These are phyloP conservation scores for Alviniconcha marisindica DNA, from an alignment of 1,140 invertebrate genomes.

Conservation along the genomic window DNA sequence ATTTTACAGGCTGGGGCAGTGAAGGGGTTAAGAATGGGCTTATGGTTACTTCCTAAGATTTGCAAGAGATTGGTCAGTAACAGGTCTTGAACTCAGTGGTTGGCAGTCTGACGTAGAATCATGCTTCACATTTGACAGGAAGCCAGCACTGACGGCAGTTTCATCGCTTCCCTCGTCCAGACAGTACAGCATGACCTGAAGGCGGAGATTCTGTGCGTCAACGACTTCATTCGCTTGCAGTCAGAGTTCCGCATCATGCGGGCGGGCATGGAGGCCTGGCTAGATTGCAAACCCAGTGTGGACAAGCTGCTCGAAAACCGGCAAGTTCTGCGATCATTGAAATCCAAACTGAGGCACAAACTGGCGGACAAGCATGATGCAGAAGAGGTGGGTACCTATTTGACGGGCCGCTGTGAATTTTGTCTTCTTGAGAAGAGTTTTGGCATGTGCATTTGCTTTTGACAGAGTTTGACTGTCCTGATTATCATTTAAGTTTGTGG, in stretches of 20 bases:
- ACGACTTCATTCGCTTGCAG: slow-evolving; percentile 47
- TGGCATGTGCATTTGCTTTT: no score
- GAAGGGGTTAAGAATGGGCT: no score
- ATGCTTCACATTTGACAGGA: slow-evolving; percentile 54
- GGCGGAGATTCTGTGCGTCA: slow-evolving; percentile 49
- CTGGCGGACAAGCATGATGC: slow-evolving; percentile 64
- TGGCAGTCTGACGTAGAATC: no score
- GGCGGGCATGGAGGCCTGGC: slow-evolving; percentile 56
- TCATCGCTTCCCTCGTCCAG: slow-evolving; percentile 56
- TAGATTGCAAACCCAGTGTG: slow-evolving; percentile 50
- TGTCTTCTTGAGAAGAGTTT: no score
- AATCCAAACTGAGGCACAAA: slow-evolving; percentile 63
- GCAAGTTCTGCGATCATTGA: slow-evolving; percentile 55
- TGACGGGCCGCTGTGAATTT: no score
- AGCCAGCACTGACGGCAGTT: slow-evolving; percentile 46
- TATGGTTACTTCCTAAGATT: background rate
- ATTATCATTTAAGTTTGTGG: no score
- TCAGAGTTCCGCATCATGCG: slow-evolving; percentile 50
- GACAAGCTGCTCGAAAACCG: slow-evolving; percentile 50
- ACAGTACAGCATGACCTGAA: slow-evolving; percentile 53
- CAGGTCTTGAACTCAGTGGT: background rate
- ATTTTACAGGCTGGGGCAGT: no score
- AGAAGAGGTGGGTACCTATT: slow-evolving; percentile 62
- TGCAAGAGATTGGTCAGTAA: background rate
- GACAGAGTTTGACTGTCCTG: no score